A percentile compares a stretch with the other conserved stretches of the same genome.
phyloP scores from a whole-genome alignment of 2,797 vertebrate genomes.

The Oreochromis grahami region DNA sequence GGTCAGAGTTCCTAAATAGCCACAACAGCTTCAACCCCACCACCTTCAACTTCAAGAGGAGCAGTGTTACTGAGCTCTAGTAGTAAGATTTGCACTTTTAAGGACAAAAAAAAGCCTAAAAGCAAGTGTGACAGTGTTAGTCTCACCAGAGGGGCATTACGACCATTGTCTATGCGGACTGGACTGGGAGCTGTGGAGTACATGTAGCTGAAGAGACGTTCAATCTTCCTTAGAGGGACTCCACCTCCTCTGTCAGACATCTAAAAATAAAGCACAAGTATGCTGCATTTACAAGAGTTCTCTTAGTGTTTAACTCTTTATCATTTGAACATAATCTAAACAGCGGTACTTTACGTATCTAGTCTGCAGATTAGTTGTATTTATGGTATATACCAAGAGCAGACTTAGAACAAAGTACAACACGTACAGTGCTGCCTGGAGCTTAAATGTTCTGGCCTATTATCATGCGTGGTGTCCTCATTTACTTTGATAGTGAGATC shows the following conservation, averaged over 20 bases:
- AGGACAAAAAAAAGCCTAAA: not conserved
- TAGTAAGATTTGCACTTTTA: not conserved
- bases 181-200: constrained; percentile 96
- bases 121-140: not conserved
- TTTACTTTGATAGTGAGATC: constrained; percentile 96
- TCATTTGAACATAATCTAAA: not conserved
- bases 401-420: not conserved
- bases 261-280: constrained; percentile 61
- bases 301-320: not conserved
- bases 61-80: not conserved
- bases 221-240: constrained; percentile 91
- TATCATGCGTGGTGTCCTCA: not conserved
- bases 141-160: constrained; percentile 92
- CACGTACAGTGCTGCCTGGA: not conserved
- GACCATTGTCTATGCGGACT: constrained; percentile 76
- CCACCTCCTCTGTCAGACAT: constrained; percentile 95
- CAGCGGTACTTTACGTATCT: not conserved
- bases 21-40: not conserved
- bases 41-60: not conserved
- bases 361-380: not conserved
- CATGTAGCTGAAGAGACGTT: constrained; percentile 94
- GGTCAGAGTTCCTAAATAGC: not conserved
- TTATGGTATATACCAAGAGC: not conserved
- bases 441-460: not conserved
- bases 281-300: not conserved